A percentile compares a stretch with the other conserved stretches of the same genome.
phyloP scores from a whole-genome alignment of 2,113 vertebrate species.

The Castor canadensis region DNA sequence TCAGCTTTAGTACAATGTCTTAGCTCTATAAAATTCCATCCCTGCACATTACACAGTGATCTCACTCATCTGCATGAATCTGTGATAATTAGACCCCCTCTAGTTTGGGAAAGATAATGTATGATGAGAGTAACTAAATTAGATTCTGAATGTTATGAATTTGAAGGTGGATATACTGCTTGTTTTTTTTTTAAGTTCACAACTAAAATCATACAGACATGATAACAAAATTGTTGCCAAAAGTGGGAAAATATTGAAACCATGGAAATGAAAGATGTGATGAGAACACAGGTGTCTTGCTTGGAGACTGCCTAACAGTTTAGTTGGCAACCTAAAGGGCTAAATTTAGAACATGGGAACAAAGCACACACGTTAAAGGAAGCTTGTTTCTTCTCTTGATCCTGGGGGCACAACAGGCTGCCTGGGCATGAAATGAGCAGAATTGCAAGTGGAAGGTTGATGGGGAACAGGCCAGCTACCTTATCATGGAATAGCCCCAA shows the following conservation, averaged over 20 bases:
- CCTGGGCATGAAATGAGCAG: neutral
- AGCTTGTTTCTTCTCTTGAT: neutral
- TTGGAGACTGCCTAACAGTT: neutral
- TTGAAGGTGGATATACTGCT: neutral
- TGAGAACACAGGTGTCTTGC: neutral
- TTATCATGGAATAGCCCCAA: neutral
- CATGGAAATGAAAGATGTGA: neutral
- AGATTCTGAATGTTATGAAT: neutral
- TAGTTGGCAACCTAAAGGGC: neutral
- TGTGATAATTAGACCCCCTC: neutral
- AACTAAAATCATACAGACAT: neutral
- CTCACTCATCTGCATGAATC: neutral
- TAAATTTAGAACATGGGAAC: neutral
- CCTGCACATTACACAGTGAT: neutral
- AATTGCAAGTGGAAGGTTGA: neutral
- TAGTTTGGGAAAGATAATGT: neutral
- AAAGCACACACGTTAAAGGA: neutral
- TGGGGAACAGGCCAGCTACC: neutral
- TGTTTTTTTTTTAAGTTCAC: neutral
- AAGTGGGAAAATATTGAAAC: neutral
- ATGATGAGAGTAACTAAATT: neutral
- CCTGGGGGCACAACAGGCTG: fast-evolving
- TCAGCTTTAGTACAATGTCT: neutral
- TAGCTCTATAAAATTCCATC: neutral
- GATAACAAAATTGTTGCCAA: neutral